Base-by-base conservation (phyloP, 1,140 invertebrate genomes). In the Drosophila ogumai region DNA sequence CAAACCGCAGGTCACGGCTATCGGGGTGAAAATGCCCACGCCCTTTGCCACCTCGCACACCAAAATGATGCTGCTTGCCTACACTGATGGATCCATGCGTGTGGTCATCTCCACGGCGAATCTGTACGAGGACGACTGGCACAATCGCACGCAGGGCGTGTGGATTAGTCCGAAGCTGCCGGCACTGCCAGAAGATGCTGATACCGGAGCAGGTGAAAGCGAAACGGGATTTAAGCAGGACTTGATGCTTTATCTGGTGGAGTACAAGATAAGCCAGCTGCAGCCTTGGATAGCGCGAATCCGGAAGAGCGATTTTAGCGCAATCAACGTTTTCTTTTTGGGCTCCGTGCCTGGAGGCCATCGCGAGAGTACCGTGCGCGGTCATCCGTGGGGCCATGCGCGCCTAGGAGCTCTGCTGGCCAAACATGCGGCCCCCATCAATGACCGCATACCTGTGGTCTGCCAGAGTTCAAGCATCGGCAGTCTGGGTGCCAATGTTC, bases 91-190 rank as follows among this genome's bases (percentile, higher is more conserved):
- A 12, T 97, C 96, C 3, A 92, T 99, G 38, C 93, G 98, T 58
- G 95, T 99, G 44, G 95, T 99, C 6, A 95, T 99, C 22, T 97
- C 97, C 3, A 99, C 98, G 1, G 98, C 98, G 0, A 99, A 99
- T 94, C 93, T 99, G 3, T 96, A 98, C 77, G 93, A 95, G 34
- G 95, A 96, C 64, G 98, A 99, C 93, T 99, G 98, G 98, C 94
- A 96, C 80, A 97, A 99, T 92, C 95, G 98, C 91, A 98, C 98
- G 13, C 98, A 99, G 94, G 98, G 97, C 0, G 93, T 97, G 44
- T 99, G 98, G 98, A 94, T 99, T 9, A 98, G 97, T 91, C 97
- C 97, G 1, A 91, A 94, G 22, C 96, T 98, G 87, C 95, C 96
- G 0, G 92, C 92, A 25, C 81, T 97, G 43, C 92, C 94, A 0